Conservation (phyloP, 92 coral and sea anemone species). For the Umimayanthus chanpuru region DNA sequence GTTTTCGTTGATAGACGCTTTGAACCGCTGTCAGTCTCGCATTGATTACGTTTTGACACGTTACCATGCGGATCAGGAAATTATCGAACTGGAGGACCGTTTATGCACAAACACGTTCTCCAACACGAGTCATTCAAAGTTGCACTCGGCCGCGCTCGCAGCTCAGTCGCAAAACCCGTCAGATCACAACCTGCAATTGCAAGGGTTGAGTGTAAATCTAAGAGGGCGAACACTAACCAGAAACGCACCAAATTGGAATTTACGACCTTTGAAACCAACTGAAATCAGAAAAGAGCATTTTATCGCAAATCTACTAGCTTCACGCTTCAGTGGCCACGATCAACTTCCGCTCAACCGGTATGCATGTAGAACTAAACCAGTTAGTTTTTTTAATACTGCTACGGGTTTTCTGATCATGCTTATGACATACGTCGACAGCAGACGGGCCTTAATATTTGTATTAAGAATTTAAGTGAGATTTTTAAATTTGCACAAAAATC, state of each 20-base stretch:
- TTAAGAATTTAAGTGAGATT: too few relatives aligned
- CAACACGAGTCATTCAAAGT: conserved; percentile 40
- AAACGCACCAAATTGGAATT: not conserved
- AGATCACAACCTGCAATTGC: not conserved
- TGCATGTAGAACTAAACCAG: not conserved
- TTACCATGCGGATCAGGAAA: conserved; percentile 22
- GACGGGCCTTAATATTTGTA: not conserved
- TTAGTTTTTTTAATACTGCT: not conserved
- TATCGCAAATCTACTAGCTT: not conserved
- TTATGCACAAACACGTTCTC: conserved; percentile 41
- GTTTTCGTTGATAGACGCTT: not conserved
- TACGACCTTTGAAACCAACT: not conserved
- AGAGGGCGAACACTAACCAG: not conserved
- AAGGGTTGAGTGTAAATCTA: not conserved
- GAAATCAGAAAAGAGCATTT: not conserved
- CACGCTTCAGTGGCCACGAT: conserved; percentile 17
- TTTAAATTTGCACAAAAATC: not conserved
- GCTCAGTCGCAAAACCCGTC: not conserved
- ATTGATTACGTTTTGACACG: conserved; percentile 36
- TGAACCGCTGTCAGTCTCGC: conserved; percentile 29
- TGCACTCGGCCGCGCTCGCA: conserved; percentile 1
- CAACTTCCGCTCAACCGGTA: conserved; percentile 35
- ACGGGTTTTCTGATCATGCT: not conserved
- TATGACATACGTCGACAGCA: not conserved
- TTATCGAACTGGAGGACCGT: not conserved